phyloP scores from a whole-genome alignment of 2,888 invertebrate genomes.

The Melieria omissa region DNA sequence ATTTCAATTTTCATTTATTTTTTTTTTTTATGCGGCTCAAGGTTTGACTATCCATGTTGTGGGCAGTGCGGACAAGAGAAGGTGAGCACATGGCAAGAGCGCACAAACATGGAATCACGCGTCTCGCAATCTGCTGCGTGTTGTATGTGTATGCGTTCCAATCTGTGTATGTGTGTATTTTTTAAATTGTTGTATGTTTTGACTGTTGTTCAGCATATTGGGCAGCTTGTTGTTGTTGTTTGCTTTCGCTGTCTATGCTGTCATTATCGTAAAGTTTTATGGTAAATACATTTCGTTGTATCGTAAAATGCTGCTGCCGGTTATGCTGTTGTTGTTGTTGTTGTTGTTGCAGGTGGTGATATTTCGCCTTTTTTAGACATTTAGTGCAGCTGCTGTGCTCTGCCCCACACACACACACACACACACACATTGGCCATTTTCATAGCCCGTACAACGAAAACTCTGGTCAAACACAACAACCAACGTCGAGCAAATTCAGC shows the following conservation, averaged over 20 bases:
- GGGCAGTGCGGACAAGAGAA: not conserved
- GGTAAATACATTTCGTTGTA: conserved; percentile 61
- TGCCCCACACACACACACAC: too few species aligned
- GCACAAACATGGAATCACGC: too few species aligned
- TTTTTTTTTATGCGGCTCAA: not conserved
- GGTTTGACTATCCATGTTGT: not conserved
- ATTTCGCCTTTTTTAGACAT: conserved; percentile 40
- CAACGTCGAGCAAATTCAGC: too few species aligned
- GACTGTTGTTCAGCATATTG: too few species aligned
- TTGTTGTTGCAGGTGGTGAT: not conserved
- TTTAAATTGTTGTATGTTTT: too few species aligned
- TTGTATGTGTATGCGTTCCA: not conserved
- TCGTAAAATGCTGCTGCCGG: conserved; percentile 33
- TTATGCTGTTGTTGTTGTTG: not conserved
- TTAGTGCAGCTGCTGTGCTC: conserved; percentile 50
- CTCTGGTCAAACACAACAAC: too few species aligned
- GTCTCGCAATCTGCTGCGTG: too few species aligned
- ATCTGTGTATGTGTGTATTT: not conserved
- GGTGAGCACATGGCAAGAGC: too few species aligned
- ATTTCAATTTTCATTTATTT: not conserved
- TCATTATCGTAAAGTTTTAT: conserved; percentile 64
- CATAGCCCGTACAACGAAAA: not conserved
- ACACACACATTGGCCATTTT: conserved; percentile 6
- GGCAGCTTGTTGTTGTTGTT: conserved; percentile 2
- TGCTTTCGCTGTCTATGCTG: conserved; percentile 9